phyloP scores from a whole-genome alignment of 2,797 vertebrate genomes.

The Mormyrus hasselquistii region DNA sequence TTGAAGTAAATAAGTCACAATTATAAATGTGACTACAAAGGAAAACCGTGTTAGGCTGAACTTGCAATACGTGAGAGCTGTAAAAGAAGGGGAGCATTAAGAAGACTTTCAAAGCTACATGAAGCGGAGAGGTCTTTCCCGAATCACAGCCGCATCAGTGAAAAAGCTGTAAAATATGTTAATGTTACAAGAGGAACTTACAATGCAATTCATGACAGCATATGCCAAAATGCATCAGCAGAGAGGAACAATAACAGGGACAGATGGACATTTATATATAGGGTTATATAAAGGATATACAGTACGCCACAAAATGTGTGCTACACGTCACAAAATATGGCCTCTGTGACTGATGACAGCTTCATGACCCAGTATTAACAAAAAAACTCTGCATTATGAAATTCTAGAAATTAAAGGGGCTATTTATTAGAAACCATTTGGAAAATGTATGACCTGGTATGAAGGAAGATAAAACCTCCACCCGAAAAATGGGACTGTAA shows the following conservation, averaged over 20 bases:
- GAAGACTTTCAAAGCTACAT: background rate
- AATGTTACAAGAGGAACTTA: background rate
- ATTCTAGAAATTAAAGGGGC: background rate
- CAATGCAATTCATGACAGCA: background rate
- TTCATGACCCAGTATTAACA: background rate
- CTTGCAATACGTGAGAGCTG: background rate
- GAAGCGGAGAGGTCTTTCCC: background rate
- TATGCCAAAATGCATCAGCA: background rate
- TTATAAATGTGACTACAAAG: background rate
- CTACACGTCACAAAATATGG: background rate
- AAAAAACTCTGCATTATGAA: background rate
- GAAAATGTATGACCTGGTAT: background rate
- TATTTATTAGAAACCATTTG: background rate
- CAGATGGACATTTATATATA: background rate
- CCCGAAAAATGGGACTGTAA: background rate
- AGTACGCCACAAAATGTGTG: background rate
- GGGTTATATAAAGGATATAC: background rate
- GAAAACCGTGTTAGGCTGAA: background rate
- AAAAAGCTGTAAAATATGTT: background rate
- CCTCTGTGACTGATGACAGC: background rate
- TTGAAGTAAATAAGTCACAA: background rate
- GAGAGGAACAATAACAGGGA: background rate
- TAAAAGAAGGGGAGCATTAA: background rate
- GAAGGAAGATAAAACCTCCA: background rate
- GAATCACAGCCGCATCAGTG: background rate